Evolutionary conservation across 2,888 invertebrate genomes (phyloP).

Genomic region (Chalcosyrphus nemorum): DNA sequence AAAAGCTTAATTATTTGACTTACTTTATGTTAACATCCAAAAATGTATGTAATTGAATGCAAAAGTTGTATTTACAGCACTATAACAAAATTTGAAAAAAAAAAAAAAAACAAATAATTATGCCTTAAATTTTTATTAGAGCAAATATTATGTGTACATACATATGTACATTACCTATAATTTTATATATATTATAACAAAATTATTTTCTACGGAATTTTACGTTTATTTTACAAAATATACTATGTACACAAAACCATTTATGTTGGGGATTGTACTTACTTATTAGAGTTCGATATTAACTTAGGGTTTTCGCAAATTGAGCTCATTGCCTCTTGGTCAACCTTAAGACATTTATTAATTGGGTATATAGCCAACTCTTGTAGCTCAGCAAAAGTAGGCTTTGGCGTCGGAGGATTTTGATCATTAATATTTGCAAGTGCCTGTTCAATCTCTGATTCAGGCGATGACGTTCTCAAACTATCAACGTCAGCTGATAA

Average conservation of each 20-base stretch:
- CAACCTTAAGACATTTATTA: not conserved
- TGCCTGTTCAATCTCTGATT: constrained; percentile 81
- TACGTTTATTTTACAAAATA: not conserved
- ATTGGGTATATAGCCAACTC: constrained; percentile 62
- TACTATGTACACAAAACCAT: not conserved
- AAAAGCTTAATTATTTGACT: not conserved
- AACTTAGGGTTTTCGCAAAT: not conserved
- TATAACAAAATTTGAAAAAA: constrained; percentile 1
- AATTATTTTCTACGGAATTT: not conserved
- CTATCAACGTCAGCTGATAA: constrained; percentile 77
- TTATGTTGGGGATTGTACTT: constrained; percentile 5
- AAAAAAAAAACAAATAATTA: constrained; percentile 1
- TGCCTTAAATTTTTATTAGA: not conserved
- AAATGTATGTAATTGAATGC: constrained; percentile 9
- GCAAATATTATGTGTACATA: not conserved
- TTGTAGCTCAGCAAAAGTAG: constrained; percentile 79
- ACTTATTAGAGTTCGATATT: constrained; percentile 9
- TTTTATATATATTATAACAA: not conserved
- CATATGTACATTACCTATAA: not conserved
- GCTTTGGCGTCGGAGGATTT: constrained; percentile 80
- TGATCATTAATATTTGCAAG: constrained; percentile 77
- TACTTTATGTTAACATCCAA: constrained; percentile 27
- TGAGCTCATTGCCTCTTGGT: not conserved
- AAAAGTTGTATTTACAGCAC: constrained; percentile 54
- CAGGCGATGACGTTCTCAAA: constrained; percentile 80